A percentile compares a stretch with the other conserved stretches of the same genome.
These are phyloP conservation scores for Drepana falcataria DNA, from an alignment of 2,888 invertebrate genomes.

Conservation along the genomic window DNA sequence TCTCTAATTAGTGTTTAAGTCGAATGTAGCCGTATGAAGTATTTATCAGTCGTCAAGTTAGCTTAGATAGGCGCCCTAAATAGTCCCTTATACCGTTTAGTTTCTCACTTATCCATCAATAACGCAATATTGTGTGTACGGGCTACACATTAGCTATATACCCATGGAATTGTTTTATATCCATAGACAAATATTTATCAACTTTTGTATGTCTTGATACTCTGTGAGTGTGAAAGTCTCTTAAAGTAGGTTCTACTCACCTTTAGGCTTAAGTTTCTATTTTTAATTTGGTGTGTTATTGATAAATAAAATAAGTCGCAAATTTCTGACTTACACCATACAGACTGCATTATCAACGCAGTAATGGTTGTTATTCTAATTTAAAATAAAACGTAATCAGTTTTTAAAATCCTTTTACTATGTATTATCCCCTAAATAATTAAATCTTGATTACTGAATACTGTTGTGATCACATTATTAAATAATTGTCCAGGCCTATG, in stretches of 20 bases:
- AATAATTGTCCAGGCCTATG: no score
- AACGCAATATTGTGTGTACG: conserved; percentile 39
- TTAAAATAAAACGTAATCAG: no score
- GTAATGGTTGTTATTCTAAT: no score
- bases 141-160: conserved; percentile 31
- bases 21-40: conserved; percentile 62
- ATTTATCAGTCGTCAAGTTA: conserved; percentile 68
- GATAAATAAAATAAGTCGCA: conserved; percentile 5
- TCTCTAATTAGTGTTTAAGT: conserved; percentile 63
- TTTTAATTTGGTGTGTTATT: conserved; percentile 59
- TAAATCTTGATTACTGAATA: no score
- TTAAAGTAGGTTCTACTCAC: no score
- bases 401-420: no score
- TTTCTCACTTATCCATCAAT: conserved; percentile 54
- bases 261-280: conserved; percentile 31
- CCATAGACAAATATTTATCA: conserved; percentile 35
- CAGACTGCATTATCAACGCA: background rate
- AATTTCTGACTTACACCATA: background rate
- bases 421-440: no score
- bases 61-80: conserved; percentile 64
- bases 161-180: conserved; percentile 30
- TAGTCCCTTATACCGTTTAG: conserved; percentile 50
- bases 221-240: no score
- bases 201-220: no score
- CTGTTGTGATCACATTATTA: no score